A percentile compares a stretch with the other conserved stretches of the same genome.
These are phyloP conservation scores for Andrena fulva DNA, from an alignment of 2,888 invertebrate genomes.

Conservation along the genomic window DNA sequence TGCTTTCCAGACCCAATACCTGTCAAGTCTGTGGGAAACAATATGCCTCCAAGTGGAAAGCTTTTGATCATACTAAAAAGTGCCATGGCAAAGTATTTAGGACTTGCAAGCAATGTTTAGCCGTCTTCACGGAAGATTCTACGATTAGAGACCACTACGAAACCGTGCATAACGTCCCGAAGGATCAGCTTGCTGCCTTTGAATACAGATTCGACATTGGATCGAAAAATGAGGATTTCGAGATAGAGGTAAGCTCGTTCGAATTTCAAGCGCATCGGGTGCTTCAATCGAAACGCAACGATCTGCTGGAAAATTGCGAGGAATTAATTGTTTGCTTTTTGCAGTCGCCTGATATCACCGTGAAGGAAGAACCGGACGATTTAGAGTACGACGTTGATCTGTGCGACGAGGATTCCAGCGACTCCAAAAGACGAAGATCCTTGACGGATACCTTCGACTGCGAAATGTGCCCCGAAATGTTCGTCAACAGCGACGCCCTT, in stretches of 20 bases:
- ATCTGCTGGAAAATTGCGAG: not conserved
- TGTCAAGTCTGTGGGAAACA: constrained; percentile 88
- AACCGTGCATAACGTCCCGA: constrained; percentile 82
- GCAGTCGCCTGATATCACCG: constrained; percentile 70
- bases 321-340: not conserved
- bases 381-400: constrained; percentile 78
- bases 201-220: constrained; percentile 78
- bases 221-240: constrained; percentile 71
- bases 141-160: constrained; percentile 86
- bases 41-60: constrained; percentile 87
- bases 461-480: constrained; percentile 82
- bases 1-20: constrained; percentile 85
- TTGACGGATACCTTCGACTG: constrained; percentile 80
- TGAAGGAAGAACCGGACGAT: constrained; percentile 82
- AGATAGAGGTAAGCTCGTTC: constrained; percentile 46
- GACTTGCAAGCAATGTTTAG: constrained; percentile 87
- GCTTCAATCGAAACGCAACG: not conserved
- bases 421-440: constrained; percentile 75
- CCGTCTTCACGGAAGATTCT: constrained; percentile 86
- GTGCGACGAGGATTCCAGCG: constrained; percentile 72
- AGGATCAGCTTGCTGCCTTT: constrained; percentile 81
- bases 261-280: not conserved
- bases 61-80: constrained; percentile 87
- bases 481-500: constrained; percentile 78
- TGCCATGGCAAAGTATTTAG: constrained; percentile 87